Percentiles rank a stretch among this genome's conserved stretches.
Evolutionary conservation across 2,888 invertebrate species (phyloP).

Genomic region (Epirrita christyi): DNA sequence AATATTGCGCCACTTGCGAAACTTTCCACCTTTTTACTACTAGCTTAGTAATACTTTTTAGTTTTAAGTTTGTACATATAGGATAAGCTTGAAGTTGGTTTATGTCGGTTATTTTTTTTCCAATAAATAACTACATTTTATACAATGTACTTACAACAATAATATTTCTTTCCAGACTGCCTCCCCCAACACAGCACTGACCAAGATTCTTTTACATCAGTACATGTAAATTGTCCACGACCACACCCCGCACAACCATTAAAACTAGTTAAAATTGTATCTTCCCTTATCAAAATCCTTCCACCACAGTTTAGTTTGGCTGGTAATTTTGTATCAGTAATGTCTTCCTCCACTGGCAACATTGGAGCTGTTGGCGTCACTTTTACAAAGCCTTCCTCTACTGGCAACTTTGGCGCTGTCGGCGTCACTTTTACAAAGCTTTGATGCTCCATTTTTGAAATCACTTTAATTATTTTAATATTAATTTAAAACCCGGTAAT

Average conservation of each 20-base stretch:
- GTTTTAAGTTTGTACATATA: too few species aligned
- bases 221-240: constrained; percentile 65
- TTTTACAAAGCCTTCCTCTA: constrained; percentile 41
- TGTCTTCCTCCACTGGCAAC: too few species aligned
- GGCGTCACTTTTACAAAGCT: constrained; percentile 49
- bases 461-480: constrained; percentile 10
- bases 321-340: too few species aligned
- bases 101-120: too few species aligned
- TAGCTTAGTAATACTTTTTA: too few species aligned
- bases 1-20: too few species aligned
- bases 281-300: constrained; percentile 64
- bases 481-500: background rate
- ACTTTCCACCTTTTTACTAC: too few species aligned
- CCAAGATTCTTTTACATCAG: constrained; percentile 69
- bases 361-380: too few species aligned
- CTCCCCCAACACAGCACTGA: constrained; percentile 75
- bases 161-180: constrained; percentile 69
- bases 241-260: constrained; percentile 73
- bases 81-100: too few species aligned
- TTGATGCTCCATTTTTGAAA: constrained; percentile 51
- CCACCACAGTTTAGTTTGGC: constrained; percentile 22
- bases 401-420: constrained; percentile 51
- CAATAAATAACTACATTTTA: background rate
- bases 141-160: constrained; percentile 65
- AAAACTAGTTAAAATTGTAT: constrained; percentile 67